Evolutionary conservation across 1,140 invertebrate genomes (phyloP).

Genomic region (Akabosia matsudoensis): DNA sequence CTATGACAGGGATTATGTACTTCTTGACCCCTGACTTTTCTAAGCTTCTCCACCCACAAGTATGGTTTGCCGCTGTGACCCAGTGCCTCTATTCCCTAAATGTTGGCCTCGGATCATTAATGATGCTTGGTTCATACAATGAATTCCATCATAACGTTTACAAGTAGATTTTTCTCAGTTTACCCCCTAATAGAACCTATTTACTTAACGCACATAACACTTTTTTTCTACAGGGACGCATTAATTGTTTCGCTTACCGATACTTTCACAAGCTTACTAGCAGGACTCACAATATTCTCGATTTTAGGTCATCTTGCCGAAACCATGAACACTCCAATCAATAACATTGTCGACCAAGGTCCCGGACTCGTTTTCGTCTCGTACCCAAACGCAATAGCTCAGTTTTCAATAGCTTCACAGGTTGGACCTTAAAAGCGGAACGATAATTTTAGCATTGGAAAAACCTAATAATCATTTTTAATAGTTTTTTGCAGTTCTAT

Average conservation of each 20-base stretch:
- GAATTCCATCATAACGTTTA: slow-evolving; percentile 56
- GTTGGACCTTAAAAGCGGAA: background rate
- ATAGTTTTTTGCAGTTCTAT: background rate
- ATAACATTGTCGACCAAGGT: slow-evolving; percentile 48
- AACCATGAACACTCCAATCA: slow-evolving; percentile 46
- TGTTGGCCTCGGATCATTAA: slow-evolving; percentile 54
- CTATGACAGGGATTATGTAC: slow-evolving; percentile 66
- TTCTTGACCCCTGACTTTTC: slow-evolving; percentile 74
- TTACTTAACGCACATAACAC: too few relatives aligned
- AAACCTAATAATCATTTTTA: background rate
- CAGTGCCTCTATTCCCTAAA: slow-evolving; percentile 58
- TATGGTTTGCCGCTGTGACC: slow-evolving; percentile 56
- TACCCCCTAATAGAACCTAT: too few relatives aligned
- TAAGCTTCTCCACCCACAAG: slow-evolving; percentile 53
- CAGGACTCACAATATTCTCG: slow-evolving; percentile 57
- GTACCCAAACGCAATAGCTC: background rate
- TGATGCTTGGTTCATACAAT: slow-evolving; percentile 57
- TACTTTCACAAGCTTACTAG: slow-evolving; percentile 56
- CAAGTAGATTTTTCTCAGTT: slow-evolving; percentile 51
- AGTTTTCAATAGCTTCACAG: slow-evolving; percentile 2
- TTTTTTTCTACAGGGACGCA: too few relatives aligned
- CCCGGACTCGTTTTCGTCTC: background rate
- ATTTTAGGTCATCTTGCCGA: slow-evolving; percentile 52
- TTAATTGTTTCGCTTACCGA: slow-evolving; percentile 56
- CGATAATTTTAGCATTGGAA: too few relatives aligned